phyloP scores from a whole-genome alignment of 2,888 invertebrate species.

The Anagyrus pseudococci region DNA sequence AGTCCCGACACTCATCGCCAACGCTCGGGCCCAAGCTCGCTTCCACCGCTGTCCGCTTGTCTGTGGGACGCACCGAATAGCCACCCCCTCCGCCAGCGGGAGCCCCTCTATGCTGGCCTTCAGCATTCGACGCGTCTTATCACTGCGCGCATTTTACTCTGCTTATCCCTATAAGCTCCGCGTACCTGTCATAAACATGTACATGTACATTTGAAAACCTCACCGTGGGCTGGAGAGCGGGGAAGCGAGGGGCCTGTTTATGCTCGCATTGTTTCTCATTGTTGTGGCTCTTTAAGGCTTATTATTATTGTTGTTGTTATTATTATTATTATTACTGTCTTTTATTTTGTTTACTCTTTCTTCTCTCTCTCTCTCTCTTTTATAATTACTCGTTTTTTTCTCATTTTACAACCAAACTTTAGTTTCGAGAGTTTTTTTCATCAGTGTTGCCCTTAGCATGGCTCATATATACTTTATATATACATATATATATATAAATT shows the following conservation, averaged over 20 bases:
- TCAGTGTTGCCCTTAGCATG: conserved; percentile 62
- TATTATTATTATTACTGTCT: conserved; percentile 5
- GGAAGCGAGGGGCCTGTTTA: conserved; percentile 47
- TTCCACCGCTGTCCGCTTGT: conserved; percentile 16
- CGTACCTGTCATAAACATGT: too few species aligned
- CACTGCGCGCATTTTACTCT: too few species aligned
- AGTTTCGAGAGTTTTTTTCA: conserved; percentile 42
- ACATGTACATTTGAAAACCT: too few species aligned
- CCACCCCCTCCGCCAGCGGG: too few species aligned
- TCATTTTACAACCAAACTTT: conserved; percentile 26
- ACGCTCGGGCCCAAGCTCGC: conserved; percentile 32
- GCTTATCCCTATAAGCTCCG: too few species aligned
- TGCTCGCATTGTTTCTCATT: conserved; percentile 63
- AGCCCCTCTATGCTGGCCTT: too few species aligned
- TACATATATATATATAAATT: conserved; percentile 47
- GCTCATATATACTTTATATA: conserved; percentile 53
- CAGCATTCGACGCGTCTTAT: too few species aligned
- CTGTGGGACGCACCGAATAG: too few species aligned
- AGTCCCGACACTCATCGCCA: conserved; percentile 59
- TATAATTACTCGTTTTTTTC: conserved; percentile 44
- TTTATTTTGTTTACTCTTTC: neutral
- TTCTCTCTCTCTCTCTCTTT: conserved; percentile 29
- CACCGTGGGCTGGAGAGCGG: neutral
- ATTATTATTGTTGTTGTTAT: conserved; percentile 47
- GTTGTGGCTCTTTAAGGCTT: conserved; percentile 63